Conservation (phyloP, 1,140 invertebrate species). For the Harpegnathos saltator region DNA sequence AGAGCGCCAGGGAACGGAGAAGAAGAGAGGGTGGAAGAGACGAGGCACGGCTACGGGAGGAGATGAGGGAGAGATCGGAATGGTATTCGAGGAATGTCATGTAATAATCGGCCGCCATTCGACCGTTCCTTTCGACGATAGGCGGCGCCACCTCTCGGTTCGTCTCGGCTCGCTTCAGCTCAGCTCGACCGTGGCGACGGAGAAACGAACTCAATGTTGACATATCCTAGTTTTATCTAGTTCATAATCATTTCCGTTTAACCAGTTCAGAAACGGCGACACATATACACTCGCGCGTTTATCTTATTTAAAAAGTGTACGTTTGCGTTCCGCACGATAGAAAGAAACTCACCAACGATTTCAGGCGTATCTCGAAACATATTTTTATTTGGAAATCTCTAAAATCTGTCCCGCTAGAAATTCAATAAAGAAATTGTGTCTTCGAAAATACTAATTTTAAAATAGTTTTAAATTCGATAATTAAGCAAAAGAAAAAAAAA, state of each 20-base stretch:
- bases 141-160: conserved; percentile 82
- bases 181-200: not conserved
- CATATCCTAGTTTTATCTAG: conserved; percentile 47
- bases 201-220: conserved; percentile 30
- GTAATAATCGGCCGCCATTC: conserved; percentile 83
- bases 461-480: too few relatives aligned
- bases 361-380: not conserved
- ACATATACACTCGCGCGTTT: not conserved
- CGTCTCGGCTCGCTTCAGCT: conserved; percentile 22
- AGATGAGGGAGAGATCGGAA: conserved; percentile 77
- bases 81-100: conserved; percentile 85
- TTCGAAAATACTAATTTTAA: too few relatives aligned
- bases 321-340: not conserved
- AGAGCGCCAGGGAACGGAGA: conserved; percentile 14
- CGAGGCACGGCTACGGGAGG: conserved; percentile 57
- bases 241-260: conserved; percentile 34
- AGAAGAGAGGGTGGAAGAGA: conserved; percentile 46
- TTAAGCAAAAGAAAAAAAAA: too few relatives aligned
- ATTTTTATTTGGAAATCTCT: not conserved
- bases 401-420: not conserved
- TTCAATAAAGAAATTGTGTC: not conserved
- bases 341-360: not conserved
- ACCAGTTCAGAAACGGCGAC: not conserved
- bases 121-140: conserved; percentile 74
- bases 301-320: conserved; percentile 5